A percentile compares a stretch with the other conserved stretches of the same genome.
These are phyloP conservation scores for Agonopterix subpropinquella DNA, from an alignment of 2,888 invertebrate species.

Conservation along the genomic window DNA sequence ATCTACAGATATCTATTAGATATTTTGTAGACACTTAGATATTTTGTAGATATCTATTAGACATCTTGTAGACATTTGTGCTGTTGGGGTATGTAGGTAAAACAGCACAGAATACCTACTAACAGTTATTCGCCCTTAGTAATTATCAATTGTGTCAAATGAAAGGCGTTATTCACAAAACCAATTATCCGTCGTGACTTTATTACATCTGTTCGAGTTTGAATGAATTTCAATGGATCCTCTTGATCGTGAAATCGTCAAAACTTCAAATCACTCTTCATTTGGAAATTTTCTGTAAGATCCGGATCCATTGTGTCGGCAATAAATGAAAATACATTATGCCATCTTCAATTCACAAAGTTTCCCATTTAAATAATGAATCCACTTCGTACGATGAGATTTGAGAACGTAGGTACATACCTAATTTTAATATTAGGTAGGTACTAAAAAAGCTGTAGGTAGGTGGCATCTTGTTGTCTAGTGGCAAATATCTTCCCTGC, in stretches of 20 bases:
- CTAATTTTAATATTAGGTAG: no score
- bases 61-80: no score
- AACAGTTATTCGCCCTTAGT: neutral
- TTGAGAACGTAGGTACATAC: no score
- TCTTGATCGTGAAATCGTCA: constrained; percentile 15
- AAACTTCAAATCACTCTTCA: constrained; percentile 31
- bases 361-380: constrained; percentile 29
- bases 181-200: neutral
- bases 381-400: constrained; percentile 3
- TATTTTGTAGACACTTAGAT: no score
- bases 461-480: no score
- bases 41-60: no score
- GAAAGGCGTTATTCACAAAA: neutral
- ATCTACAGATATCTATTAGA: no score
- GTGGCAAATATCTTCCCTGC: no score
- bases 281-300: constrained; percentile 22
- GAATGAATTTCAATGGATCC: neutral
- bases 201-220: neutral
- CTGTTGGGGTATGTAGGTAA: no score
- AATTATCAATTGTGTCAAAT: neutral
- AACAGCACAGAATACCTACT: neutral
- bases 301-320: constrained; percentile 11
- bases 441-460: no score
- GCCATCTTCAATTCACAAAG: constrained; percentile 14
- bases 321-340: constrained; percentile 24